phyloP scores from a whole-genome alignment of 2,797 vertebrate species.

The Zalophus californianus region DNA sequence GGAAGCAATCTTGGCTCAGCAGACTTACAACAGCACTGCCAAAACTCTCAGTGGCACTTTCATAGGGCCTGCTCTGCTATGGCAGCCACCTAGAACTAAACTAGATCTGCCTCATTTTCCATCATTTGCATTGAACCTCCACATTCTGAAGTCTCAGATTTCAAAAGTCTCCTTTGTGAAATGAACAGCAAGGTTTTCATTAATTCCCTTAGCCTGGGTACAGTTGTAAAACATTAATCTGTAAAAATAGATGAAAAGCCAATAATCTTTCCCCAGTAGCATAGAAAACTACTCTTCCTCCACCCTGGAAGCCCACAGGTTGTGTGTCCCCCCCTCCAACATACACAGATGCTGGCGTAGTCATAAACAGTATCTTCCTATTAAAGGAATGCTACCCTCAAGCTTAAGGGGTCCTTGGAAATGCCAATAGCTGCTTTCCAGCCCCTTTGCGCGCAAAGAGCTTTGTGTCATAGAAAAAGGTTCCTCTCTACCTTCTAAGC shows the following conservation, averaged over 20 bases:
- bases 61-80: not conserved
- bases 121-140: slow-evolving; percentile 45
- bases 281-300: slow-evolving; percentile 29
- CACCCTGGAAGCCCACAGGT: not conserved
- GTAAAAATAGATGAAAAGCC: slow-evolving; percentile 53
- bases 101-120: not conserved
- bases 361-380: slow-evolving; percentile 68
- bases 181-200: slow-evolving; percentile 53
- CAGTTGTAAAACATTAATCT: slow-evolving; percentile 58
- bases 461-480: slow-evolving; percentile 85
- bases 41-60: not conserved
- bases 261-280: slow-evolving; percentile 39
- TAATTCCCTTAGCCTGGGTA: slow-evolving; percentile 33
- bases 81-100: not conserved
- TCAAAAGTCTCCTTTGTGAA: slow-evolving; percentile 54
- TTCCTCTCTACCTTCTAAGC: slow-evolving; percentile 85
- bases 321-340: not conserved
- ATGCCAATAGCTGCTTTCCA: slow-evolving; percentile 80
- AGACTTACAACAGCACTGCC: not conserved
- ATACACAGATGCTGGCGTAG: not conserved
- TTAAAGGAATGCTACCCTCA: slow-evolving; percentile 72
- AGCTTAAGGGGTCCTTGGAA: slow-evolving; percentile 76
- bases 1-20: not conserved
- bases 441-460: slow-evolving; percentile 78
- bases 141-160: slow-evolving; percentile 59